Evolutionary conservation across 2,888 invertebrate species (phyloP), one percentile per base, ranked within the genome.

Genomic region (Hyposoter dolosus): DNA sequence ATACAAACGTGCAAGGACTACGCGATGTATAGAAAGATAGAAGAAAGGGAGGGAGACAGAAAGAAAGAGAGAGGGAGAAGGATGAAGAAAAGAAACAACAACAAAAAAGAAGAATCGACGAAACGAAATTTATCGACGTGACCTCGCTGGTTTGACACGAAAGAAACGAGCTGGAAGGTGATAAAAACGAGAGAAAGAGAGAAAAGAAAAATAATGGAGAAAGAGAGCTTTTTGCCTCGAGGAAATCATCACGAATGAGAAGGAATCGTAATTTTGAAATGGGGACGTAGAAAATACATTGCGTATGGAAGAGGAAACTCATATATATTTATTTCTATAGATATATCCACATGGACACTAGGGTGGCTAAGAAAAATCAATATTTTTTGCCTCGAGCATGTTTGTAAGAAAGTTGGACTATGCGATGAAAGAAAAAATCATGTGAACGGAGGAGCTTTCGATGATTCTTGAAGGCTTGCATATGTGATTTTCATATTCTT

Each of bases 111-210:
- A 40, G 40, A 32, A 23, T 56, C 68, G 63, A 79, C 19, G 40
- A 75, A 74, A 74, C 12, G 35, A 69, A 69, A 68, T 69, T 66
- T 79, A 69, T 79, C 79, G 74, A 74, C 60, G 75, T 71, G 84
- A 84, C 80, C 79, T 76, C 75, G 56, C 56, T 1, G 65, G 17
- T 74, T 68, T 28, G 63, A 66, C 50, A 35, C 12, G 15, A 28
- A 32, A 28, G 40, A 66, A 63, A n/a, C 40, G 69, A 23, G 23
- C 12, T 12, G 35, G 35, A 28, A 28, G 28, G 56, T 23, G 56
- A 71, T 23, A 76, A 65, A 12, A 35, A 76, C n/a, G n/a, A 45
- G 17, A 23, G n/a, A 45, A 40, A 45, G 19, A 63, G 40, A n/a
- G 10, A 53, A 32, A n/a, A 35, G 1, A 40, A 43, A 56, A 56